Percentiles rank a stretch among this genome's conserved stretches.
phyloP scores from a whole-genome alignment of 2,113 vertebrate species.

The Bungarus multicinctus region DNA sequence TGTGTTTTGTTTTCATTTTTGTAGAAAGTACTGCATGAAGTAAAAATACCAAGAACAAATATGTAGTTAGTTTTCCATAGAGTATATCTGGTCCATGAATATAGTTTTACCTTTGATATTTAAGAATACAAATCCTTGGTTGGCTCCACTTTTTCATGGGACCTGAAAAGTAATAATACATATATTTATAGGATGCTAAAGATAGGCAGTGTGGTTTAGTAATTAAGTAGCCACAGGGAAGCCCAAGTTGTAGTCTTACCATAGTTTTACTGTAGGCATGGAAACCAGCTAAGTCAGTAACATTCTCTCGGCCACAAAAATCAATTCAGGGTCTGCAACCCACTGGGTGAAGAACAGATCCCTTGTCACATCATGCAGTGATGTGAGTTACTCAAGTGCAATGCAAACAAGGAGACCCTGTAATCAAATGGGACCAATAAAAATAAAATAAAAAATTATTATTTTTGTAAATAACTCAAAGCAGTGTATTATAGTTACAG shows the following conservation, averaged over 20 bases:
- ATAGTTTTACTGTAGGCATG: not conserved
- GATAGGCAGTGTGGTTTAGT: not conserved
- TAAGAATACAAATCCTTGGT: not conserved
- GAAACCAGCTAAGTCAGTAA: not conserved
- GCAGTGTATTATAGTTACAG: not conserved
- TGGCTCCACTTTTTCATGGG: not conserved
- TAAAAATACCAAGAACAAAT: not conserved
- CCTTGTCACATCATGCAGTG: not conserved
- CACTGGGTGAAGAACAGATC: not conserved
- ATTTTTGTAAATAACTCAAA: not conserved
- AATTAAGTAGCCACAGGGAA: not conserved
- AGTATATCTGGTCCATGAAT: not conserved
- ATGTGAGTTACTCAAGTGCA: not conserved
- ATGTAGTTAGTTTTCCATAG: not conserved
- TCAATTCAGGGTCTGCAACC: not conserved
- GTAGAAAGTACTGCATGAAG: not conserved
- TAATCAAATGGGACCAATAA: not conserved
- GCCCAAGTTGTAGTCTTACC: not conserved
- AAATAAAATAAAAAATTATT: not conserved
- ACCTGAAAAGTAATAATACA: not conserved
- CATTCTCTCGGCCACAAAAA: not conserved
- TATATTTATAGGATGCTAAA: not conserved
- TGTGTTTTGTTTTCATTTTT: not conserved
- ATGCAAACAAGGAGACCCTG: not conserved
- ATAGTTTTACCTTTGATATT: not conserved